Evolutionary conservation across 1,140 invertebrate species (phyloP).

Genomic region (Condylostylus longicornis): DNA sequence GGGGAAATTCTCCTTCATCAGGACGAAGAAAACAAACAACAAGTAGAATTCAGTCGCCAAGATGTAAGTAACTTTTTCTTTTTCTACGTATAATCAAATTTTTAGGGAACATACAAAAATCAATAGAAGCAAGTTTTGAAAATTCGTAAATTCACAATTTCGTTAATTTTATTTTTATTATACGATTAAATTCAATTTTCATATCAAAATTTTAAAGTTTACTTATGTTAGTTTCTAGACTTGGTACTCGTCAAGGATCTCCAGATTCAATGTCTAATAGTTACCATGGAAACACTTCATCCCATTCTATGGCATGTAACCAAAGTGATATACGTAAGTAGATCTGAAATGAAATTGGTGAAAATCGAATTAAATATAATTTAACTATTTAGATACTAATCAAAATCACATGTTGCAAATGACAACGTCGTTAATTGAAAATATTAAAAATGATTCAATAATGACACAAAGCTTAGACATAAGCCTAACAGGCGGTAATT

Average conservation of each 20-base stretch:
- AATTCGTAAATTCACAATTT: not conserved
- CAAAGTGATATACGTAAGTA: too few relatives aligned
- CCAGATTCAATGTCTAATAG: slow-evolving; percentile 55
- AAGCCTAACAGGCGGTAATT: slow-evolving; percentile 31
- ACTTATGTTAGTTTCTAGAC: slow-evolving; percentile 32
- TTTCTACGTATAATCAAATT: not conserved
- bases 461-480: slow-evolving; percentile 52
- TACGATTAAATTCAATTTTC: not conserved
- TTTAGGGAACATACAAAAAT: too few relatives aligned
- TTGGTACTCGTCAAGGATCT: slow-evolving; percentile 39
- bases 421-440: slow-evolving; percentile 30
- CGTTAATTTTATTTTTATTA: not conserved
- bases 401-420: slow-evolving; percentile 40
- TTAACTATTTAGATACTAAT: slow-evolving; percentile 19
- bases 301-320: slow-evolving; percentile 7
- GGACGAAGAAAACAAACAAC: slow-evolving; percentile 24
- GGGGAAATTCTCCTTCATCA: slow-evolving; percentile 28
- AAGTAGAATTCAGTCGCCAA: slow-evolving; percentile 29
- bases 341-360: too few relatives aligned
- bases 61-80: slow-evolving; percentile 16
- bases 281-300: slow-evolving; percentile 40
- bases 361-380: slow-evolving; percentile 1
- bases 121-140: not conserved
- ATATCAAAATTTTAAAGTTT: not conserved
- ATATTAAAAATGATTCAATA: slow-evolving; percentile 33